phyloP scores from a whole-genome alignment of 2,113 vertebrate genomes.

The Eleginops maclovinus region DNA sequence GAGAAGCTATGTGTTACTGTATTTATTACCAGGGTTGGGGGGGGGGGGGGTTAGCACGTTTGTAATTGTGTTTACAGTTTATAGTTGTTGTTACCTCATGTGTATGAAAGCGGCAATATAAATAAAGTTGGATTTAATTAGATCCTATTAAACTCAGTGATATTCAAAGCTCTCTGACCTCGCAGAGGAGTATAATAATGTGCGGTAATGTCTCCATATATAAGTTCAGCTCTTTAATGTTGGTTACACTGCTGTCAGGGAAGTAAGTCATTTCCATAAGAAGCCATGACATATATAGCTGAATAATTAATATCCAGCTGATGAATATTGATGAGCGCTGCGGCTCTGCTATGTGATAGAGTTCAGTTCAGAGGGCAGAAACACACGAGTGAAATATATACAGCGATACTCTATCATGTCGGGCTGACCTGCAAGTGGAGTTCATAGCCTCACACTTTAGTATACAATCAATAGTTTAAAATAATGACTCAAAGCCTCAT shows the following conservation, averaged over 20 bases:
- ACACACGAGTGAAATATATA: neutral
- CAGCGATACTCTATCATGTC: neutral
- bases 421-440: neutral
- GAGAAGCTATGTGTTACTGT: no score
- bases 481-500: neutral
- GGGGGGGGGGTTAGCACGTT: no score
- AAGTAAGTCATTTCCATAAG: constrained; percentile 24
- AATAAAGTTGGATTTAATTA: no score
- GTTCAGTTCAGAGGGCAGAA: no score
- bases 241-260: neutral
- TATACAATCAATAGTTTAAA: neutral
- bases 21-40: no score
- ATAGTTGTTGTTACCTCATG: no score
- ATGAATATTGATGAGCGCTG: constrained; percentile 45
- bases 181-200: neutral
- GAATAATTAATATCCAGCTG: constrained; percentile 40
- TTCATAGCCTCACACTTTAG: neutral
- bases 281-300: constrained; percentile 22
- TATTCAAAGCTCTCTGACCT: neutral
- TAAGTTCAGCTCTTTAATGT: neutral
- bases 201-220: neutral
- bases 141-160: no score
- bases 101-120: no score
- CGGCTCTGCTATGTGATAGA: constrained; percentile 1
- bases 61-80: no score